A percentile compares a stretch with the other conserved stretches of the same genome.
Conservation (phyloP, 2,797 vertebrate genomes). For the Petrocephalus schoutedeni region DNA sequence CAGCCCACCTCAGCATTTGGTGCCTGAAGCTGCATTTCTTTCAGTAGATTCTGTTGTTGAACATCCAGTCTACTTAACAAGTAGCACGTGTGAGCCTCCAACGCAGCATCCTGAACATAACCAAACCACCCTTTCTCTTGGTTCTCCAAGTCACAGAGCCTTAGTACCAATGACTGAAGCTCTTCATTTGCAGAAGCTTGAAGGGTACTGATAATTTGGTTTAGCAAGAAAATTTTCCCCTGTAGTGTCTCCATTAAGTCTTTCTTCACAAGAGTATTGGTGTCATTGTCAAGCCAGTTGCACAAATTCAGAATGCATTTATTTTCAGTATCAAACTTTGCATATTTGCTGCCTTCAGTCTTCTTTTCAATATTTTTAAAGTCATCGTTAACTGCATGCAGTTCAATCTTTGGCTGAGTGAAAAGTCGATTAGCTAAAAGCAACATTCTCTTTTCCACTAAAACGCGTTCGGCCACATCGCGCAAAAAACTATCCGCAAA, state of each 20-base stretch:
- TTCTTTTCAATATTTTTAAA: slow-evolving; percentile 26
- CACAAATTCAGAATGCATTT: slow-evolving; percentile 27
- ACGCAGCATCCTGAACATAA: slow-evolving; percentile 56
- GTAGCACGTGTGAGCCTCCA: slow-evolving; percentile 55
- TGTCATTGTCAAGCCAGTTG: slow-evolving; percentile 49
- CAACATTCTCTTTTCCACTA: slow-evolving; percentile 55
- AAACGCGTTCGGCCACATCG: slow-evolving; percentile 45
- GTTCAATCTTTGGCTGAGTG: slow-evolving; percentile 30
- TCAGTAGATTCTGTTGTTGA: slow-evolving; percentile 43
- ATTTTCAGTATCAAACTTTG: slow-evolving; percentile 27
- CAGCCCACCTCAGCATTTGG: slow-evolving; percentile 37
- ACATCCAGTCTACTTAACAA: slow-evolving; percentile 49
- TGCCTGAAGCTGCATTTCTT: slow-evolving; percentile 30
- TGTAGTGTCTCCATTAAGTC: slow-evolving; percentile 50
- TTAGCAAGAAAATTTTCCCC: slow-evolving; percentile 49
- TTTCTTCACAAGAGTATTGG: slow-evolving; percentile 45
- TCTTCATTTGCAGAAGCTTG: slow-evolving; percentile 45
- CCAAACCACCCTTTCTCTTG: slow-evolving; percentile 40
- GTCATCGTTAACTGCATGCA: neutral
- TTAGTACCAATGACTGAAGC: slow-evolving; percentile 46
- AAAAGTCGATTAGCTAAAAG: slow-evolving; percentile 40
- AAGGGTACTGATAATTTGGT: slow-evolving; percentile 44
- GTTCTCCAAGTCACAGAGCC: slow-evolving; percentile 36
- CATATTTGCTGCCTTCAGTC: slow-evolving; percentile 3
- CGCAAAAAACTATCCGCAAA: slow-evolving; percentile 31